Evolutionary conservation across 2,113 vertebrate genomes (phyloP), one percentile per base, ranked within the genome.

Genomic region (Pachypanchax playfairii): DNA sequence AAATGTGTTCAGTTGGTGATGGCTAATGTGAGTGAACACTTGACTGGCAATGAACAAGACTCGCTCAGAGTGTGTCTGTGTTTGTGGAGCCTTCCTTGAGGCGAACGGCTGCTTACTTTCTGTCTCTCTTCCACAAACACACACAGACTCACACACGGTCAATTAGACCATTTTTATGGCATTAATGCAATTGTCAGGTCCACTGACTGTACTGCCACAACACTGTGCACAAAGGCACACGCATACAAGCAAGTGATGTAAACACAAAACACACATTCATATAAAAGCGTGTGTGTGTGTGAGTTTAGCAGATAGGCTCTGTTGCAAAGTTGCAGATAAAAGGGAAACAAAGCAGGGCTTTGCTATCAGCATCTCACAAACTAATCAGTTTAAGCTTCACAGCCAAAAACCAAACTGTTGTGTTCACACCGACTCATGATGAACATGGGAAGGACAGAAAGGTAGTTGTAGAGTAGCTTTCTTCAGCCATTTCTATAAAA

Each of bases 321-420:
- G 74, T 75, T 85, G 87, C 70, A 71, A 77, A 88, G 83, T 82
- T 75, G 73, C 73, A 79, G 80, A 86, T 87, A 86, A 85, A n/a
- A 84, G 68, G 65, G 82, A 80, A 77, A 68, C 86, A 75, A 53
- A 70, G 84, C 64, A 68, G 52, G 63, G 73, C 73, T 79, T 73
- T 58, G 65, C 79, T 84, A 84, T 84, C 79, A 79, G 73, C 42
- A 70, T 73, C 80, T 74, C 72, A 86, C 80, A 73, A 87, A 64
- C 74, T 79, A 84, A 87, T 88, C 84, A 89, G 79, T 83, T 87
- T 86, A 83, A 57, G 50, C 75, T 55, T 76, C 63, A 61, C 65
- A 66, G 51, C 79, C 54, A 60, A 65, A 65, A 54, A 82, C 78
- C 66, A n/a, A n/a, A 69, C 33, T 47, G 66, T 18, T 14, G 61